Evolutionary conservation across 2,888 invertebrate genomes (phyloP), one percentile per base, ranked within the genome.

Genomic region (Caenorhabditis macrosperma): DNA sequence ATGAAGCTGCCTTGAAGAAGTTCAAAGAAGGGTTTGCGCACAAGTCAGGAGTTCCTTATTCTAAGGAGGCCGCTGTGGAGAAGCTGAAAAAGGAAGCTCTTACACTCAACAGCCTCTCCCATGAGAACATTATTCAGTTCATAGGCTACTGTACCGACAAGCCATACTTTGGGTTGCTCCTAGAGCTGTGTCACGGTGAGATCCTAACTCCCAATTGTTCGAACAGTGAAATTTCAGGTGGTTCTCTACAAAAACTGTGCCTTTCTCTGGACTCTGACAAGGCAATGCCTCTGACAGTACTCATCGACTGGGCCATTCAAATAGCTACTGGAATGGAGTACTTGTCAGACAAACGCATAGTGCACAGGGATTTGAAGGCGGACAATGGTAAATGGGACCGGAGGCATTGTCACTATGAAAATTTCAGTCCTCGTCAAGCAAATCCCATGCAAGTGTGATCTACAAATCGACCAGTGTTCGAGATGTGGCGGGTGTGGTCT

Each of bases 291-390:
- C 69, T 83, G 12, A 57, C 75, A 20, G 78, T 95, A 90, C 94
- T 97, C 71, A 94, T 96, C 52, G 94, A 94, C 81, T 99, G 98
- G 97, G 94, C 96, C 30, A 95, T 95, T 91, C 96, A 97, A 91
- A 96, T 99, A 72, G 96, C 97, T 30, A 93, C 94, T 74, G 99
- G 97, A 63, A 97, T 99, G 97, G 94, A 95, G 88, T 98, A 98
- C 91, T 93, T 99, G 74, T 98, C 98, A 91, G 67, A 69, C 30
- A 78, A 80, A 91, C 96, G 95, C 92, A 97, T 97, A 87, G 96
- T 98, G 89, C 99, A 99, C 91, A 93, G 99, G 82, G 99, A 99
- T 93, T 93, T 99, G 82, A 99, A 99, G 92, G 83, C 85, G 12
- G 78, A 81, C 44, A 88, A 88, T 63, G 85, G n/a, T n/a, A n/a